Conservation (phyloP, 2,113 vertebrate species). For the Rafetus swinhoei region DNA sequence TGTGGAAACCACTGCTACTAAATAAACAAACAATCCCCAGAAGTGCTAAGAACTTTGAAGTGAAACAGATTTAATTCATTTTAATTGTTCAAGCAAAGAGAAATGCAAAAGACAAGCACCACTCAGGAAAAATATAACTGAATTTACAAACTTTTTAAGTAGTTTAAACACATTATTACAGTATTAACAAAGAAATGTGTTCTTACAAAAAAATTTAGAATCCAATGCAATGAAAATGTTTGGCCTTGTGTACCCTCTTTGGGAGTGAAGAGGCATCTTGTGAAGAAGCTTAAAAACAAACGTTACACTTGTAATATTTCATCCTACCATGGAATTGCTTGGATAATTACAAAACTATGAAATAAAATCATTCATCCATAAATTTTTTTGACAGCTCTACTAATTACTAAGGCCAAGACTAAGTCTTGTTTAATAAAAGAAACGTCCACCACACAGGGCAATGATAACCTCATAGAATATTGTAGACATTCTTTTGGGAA, state of each 20-base stretch:
- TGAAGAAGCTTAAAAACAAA: neutral
- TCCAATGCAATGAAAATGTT: neutral
- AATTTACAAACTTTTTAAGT: neutral
- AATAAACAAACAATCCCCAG: rapidly evolving
- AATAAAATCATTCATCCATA: neutral
- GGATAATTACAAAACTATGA: neutral
- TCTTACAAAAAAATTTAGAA: neutral
- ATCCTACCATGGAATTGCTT: neutral
- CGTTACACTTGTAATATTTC: neutral
- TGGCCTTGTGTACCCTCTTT: neutral
- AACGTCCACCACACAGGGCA: neutral
- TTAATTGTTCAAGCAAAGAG: neutral
- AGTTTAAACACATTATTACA: neutral
- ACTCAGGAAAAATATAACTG: neutral
- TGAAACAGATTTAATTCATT: neutral
- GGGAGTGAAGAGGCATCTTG: neutral
- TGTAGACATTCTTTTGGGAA: neutral
- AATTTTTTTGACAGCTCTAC: neutral
- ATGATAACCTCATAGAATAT: neutral
- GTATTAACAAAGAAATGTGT: neutral
- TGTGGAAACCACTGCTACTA: neutral
- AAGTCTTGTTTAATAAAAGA: neutral
- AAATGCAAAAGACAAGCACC: neutral
- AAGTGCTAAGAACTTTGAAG: neutral
- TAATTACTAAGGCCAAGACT: neutral